A percentile compares a stretch with the other conserved stretches of the same genome.
These are phyloP conservation scores for Engraulis encrasicolus DNA, from an alignment of 2,113 vertebrate genomes.

Conservation along the genomic window DNA sequence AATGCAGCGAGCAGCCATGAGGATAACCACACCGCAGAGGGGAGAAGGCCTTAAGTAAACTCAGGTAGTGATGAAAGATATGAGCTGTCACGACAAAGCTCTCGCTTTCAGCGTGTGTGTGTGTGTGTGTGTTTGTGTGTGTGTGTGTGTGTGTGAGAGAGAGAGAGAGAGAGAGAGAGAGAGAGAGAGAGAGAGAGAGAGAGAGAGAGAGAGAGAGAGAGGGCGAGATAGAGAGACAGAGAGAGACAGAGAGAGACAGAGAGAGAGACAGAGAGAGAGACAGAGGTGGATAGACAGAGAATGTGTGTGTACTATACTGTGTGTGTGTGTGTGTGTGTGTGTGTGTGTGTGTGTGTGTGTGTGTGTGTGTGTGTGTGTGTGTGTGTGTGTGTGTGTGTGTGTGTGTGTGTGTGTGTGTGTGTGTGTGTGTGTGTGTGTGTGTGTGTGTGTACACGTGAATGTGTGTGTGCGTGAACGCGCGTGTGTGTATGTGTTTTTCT, in stretches of 20 bases:
- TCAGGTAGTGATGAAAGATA: neutral
- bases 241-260: too few species aligned
- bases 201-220: too few species aligned
- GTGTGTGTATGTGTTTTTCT: neutral
- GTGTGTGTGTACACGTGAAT: neutral
- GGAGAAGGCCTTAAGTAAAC: neutral
- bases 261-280: too few species aligned
- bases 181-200: too few species aligned
- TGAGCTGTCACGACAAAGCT: neutral
- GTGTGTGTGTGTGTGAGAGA: neutral
- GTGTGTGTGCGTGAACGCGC: neutral
- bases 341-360: neutral
- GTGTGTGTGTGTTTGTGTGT: neutral
- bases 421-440: neutral
- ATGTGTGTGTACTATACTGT: conserved; percentile 7
- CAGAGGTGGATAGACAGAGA: too few species aligned
- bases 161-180: too few species aligned
- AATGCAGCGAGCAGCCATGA: neutral
- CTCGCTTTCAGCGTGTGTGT: neutral
- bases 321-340: too few species aligned
- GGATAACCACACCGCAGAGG: neutral
- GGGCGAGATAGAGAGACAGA: too few species aligned
- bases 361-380: neutral
- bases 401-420: neutral
- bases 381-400: neutral